These are phyloP conservation scores for Dendroctonus ponderosae DNA, from an alignment of 1,140 invertebrate genomes.

Conservation along the genomic window DNA sequence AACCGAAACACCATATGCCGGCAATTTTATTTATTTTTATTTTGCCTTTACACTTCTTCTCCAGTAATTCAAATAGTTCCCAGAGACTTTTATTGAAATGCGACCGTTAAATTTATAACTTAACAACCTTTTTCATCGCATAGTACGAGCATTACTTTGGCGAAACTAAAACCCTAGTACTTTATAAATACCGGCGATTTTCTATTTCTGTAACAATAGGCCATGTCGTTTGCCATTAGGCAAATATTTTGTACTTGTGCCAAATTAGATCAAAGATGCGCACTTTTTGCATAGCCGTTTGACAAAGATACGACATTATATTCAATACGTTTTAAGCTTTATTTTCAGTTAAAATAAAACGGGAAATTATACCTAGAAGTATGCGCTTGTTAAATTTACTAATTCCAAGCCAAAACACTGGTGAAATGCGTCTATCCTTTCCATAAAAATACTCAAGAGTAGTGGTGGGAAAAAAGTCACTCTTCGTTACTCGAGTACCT, in stretches of 20 bases:
- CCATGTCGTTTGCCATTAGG: conserved; percentile 2
- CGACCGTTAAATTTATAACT: not conserved
- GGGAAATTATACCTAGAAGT: too few species aligned
- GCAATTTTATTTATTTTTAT: conserved; percentile 4
- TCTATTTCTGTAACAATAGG: conserved; percentile 24
- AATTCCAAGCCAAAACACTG: too few species aligned
- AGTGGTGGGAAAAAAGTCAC: too few species aligned
- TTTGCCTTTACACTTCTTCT: conserved; percentile 6
- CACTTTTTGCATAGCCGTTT: conserved; percentile 29
- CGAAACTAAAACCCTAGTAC: not conserved
- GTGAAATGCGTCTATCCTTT: too few species aligned
- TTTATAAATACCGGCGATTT: not conserved
- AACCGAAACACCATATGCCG: conserved; percentile 16
- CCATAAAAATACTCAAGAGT: too few species aligned
- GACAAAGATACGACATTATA: too few species aligned
- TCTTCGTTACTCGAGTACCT: too few species aligned
- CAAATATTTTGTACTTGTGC: conserved; percentile 36
- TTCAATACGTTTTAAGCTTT: too few species aligned
- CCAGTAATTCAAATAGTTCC: not conserved
- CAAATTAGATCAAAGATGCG: conserved; percentile 39
- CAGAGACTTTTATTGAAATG: not conserved
- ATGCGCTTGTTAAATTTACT: too few species aligned
- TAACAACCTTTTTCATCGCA: not conserved
- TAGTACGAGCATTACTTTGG: not conserved
- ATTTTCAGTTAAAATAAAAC: too few species aligned